Evolutionary conservation across 2,113 vertebrate species (phyloP).

Genomic region (Trinectes maculatus): DNA sequence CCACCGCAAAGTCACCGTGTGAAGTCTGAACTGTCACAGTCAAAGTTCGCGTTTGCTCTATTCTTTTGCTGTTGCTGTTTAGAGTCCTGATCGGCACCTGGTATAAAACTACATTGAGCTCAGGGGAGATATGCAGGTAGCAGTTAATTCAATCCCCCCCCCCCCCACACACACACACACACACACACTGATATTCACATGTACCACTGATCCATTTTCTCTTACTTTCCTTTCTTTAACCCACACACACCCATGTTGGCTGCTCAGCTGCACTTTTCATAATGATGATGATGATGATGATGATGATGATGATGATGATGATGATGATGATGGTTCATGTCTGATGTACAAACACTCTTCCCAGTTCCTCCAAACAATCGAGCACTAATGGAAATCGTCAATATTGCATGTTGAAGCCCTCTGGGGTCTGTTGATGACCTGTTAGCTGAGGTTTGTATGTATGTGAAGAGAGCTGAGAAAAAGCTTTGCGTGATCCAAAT

Average conservation of each 20-base stretch:
- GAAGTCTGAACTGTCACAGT: slow-evolving; percentile 5
- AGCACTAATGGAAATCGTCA: slow-evolving; percentile 69
- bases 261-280: too few relatives aligned
- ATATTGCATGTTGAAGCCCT: slow-evolving; percentile 69
- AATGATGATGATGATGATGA: slow-evolving; percentile 23
- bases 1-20: background rate
- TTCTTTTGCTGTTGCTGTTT: background rate
- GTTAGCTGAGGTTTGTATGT: slow-evolving; percentile 47
- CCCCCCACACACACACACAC: too few relatives aligned
- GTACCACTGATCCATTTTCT: slow-evolving; percentile 24
- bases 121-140: too few relatives aligned
- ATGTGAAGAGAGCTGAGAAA: slow-evolving; percentile 27
- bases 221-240: slow-evolving; percentile 8
- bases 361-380: slow-evolving; percentile 50
- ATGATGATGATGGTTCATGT: slow-evolving; percentile 33
- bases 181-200: slow-evolving; percentile 29
- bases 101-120: too few relatives aligned
- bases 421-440: slow-evolving; percentile 65
- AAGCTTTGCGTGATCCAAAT: slow-evolving; percentile 15
- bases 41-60: background rate
- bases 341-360: slow-evolving; percentile 53
- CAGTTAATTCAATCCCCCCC: too few relatives aligned
- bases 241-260: background rate
- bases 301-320: slow-evolving; percentile 23
- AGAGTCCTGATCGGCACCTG: too few relatives aligned